phyloP scores from a whole-genome alignment of 2,888 invertebrate species.

The Habrosyne pyritoides region DNA sequence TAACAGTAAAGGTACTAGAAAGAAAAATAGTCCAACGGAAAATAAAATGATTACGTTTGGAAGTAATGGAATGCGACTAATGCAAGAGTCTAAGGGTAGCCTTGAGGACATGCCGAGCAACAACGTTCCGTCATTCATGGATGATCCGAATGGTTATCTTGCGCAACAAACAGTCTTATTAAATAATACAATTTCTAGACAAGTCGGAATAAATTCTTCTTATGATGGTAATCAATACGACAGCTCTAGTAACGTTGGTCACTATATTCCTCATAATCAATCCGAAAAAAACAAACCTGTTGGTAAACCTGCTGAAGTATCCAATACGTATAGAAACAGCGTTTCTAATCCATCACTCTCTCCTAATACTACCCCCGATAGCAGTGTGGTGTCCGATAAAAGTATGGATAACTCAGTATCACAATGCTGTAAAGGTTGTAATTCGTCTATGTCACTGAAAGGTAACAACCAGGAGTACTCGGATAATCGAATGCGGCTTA shows the following conservation, averaged over 20 bases:
- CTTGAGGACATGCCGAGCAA: slow-evolving; percentile 77
- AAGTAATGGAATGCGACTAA: slow-evolving; percentile 61
- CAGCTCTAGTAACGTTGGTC: slow-evolving; percentile 38
- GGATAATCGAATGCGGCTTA: slow-evolving; percentile 66
- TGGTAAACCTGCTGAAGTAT: slow-evolving; percentile 52
- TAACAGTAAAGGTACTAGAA: slow-evolving; percentile 76
- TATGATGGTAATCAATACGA: slow-evolving; percentile 66
- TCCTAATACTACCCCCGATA: slow-evolving; percentile 75
- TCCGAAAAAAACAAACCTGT: slow-evolving; percentile 55
- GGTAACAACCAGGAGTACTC: slow-evolving; percentile 64
- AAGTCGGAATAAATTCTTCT: slow-evolving; percentile 73
- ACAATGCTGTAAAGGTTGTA: slow-evolving; percentile 83
- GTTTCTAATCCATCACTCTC: slow-evolving; percentile 69
- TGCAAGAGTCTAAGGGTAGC: slow-evolving; percentile 68
- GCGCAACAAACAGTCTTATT: slow-evolving; percentile 95
- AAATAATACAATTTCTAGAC: slow-evolving; percentile 91
- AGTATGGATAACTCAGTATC: slow-evolving; percentile 49
- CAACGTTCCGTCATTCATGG: slow-evolving; percentile 92
- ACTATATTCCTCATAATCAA: slow-evolving; percentile 53
- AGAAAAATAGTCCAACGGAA: slow-evolving; percentile 61
- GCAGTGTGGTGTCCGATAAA: slow-evolving; percentile 73
- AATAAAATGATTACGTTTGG: slow-evolving; percentile 60
- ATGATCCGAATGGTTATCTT: slow-evolving; percentile 95
- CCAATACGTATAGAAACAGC: slow-evolving; percentile 60
- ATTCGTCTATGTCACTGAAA: slow-evolving; percentile 68